phyloP scores from a whole-genome alignment of 2,888 invertebrate genomes.

The Stramonita haemastoma region DNA sequence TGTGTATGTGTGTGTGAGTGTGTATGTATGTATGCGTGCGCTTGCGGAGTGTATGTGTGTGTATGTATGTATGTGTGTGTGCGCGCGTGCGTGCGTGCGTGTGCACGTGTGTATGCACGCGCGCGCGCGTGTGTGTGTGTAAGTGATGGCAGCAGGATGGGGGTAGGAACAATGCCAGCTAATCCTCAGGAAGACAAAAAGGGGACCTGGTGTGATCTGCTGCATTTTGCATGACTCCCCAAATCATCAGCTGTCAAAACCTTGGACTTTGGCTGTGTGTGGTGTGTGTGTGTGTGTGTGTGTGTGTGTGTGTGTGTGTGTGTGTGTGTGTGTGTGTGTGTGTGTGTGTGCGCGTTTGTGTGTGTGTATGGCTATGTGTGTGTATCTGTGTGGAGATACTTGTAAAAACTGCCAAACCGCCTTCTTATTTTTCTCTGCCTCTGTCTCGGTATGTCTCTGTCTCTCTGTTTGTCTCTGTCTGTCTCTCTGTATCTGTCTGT shows the following conservation, averaged over 20 bases:
- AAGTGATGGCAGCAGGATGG: too few relatives aligned
- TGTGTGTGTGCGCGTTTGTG: not conserved
- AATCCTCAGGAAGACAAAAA: too few relatives aligned
- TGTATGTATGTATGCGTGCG: not conserved
- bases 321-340: not conserved
- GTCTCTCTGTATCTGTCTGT: too few relatives aligned
- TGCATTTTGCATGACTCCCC: too few relatives aligned
- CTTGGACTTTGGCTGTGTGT: too few relatives aligned
- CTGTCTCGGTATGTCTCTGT: too few relatives aligned
- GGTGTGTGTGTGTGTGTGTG: not conserved
- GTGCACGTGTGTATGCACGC: not conserved
- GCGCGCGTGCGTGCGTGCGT: not conserved
- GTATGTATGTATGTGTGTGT: not conserved
- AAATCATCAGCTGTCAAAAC: too few relatives aligned
- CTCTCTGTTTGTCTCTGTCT: too few relatives aligned
- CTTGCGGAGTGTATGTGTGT: not conserved
- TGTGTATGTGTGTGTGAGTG: not conserved
- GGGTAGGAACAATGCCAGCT: too few relatives aligned
- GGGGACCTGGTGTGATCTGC: too few relatives aligned
- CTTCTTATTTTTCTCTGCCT: too few relatives aligned
- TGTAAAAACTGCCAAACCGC: too few relatives aligned
- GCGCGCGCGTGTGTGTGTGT: not conserved
- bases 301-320: not conserved
- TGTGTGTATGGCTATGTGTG: not conserved
- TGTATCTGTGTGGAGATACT: not conserved